A percentile compares a stretch with the other conserved stretches of the same genome.
Conservation (phyloP, 2,113 vertebrate genomes). For the Sphyrna mokarran region DNA sequence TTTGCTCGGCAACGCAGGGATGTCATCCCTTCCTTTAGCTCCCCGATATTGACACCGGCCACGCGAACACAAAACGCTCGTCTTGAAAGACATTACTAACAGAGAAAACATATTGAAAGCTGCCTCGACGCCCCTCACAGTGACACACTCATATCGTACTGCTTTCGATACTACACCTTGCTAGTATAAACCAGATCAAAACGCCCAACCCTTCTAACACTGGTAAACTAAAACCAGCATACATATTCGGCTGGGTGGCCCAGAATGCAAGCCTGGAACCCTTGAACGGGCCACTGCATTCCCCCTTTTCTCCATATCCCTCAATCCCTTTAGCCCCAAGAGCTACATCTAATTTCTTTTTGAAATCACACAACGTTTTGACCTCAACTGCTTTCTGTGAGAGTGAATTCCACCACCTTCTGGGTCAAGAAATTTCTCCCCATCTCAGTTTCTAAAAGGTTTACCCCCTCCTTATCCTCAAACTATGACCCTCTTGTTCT, state of each 20-base stretch:
- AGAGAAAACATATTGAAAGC: neutral
- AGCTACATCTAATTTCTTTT: no score
- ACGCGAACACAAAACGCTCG: neutral
- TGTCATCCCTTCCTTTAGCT: neutral
- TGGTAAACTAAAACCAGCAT: neutral
- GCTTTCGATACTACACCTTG: neutral
- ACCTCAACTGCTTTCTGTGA: no score
- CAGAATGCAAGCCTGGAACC: no score
- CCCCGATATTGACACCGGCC: neutral
- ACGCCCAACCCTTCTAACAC: neutral
- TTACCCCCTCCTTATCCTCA: no score
- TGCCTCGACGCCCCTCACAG: neutral
- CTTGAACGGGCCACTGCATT: no score
- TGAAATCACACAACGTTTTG: no score
- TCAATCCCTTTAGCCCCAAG: no score
- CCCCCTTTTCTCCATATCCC: no score
- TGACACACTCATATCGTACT: neutral
- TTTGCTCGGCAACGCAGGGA: neutral
- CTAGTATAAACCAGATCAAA: conserved; percentile 2
- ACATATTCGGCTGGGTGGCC: neutral
- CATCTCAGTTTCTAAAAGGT: no score
- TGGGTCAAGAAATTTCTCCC: no score
- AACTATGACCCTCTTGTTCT: no score
- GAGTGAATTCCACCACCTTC: no score
- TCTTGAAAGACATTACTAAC: neutral